phyloP scores from a whole-genome alignment of 2,888 invertebrate genomes.

The Branchipolynoe longqiensis region DNA sequence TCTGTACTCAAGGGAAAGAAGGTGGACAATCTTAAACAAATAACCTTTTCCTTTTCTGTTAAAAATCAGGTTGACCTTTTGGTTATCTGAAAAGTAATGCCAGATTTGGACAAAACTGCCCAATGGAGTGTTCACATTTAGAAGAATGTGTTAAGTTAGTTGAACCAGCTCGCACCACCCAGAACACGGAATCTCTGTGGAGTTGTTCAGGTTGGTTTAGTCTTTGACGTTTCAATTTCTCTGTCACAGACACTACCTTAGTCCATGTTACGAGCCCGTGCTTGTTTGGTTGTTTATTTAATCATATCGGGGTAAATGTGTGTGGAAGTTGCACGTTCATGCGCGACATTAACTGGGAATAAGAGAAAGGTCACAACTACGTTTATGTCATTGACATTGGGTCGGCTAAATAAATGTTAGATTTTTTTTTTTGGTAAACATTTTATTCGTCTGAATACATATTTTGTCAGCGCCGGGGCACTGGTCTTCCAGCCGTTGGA shows the following conservation, averaged over 20 bases:
- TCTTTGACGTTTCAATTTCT: constrained; percentile 41
- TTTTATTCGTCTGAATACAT: too few relatives aligned
- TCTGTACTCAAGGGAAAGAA: background rate
- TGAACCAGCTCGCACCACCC: constrained; percentile 69
- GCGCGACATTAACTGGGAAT: too few relatives aligned
- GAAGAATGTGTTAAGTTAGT: constrained; percentile 78
- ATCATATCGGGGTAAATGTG: too few relatives aligned
- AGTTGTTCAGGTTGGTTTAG: constrained; percentile 65
- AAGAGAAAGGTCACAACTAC: too few relatives aligned
- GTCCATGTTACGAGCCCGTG: background rate
- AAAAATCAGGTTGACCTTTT: background rate
- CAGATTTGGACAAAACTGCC: background rate
- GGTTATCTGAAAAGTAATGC: constrained; percentile 13
- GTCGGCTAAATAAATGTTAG: too few relatives aligned
- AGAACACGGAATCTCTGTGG: constrained; percentile 54
- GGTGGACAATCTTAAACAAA: background rate
- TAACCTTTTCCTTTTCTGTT: background rate
- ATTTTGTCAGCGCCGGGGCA: too few relatives aligned
- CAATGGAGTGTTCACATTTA: constrained; percentile 82
- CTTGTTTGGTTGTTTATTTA: too few relatives aligned
- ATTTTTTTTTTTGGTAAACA: too few relatives aligned
- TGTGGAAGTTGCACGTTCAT: too few relatives aligned
- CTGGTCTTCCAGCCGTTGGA: too few relatives aligned
- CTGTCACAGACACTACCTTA: background rate
- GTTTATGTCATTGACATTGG: too few relatives aligned